phyloP scores from a whole-genome alignment of 2,888 invertebrate species.

The Biston stratarius region DNA sequence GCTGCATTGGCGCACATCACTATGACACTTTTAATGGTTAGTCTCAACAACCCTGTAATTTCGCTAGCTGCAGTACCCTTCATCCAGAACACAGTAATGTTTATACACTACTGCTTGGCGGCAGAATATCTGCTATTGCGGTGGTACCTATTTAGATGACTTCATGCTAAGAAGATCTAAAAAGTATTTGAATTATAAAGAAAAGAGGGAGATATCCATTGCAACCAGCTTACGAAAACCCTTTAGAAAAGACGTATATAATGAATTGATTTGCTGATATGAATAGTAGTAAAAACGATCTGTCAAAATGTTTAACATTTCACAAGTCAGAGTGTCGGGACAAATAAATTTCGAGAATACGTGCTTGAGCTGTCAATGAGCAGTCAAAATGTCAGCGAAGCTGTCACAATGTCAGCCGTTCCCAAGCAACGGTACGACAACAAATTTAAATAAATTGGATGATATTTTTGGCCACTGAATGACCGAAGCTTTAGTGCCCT shows the following conservation, averaged over 20 bases:
- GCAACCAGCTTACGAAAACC: too few relatives aligned
- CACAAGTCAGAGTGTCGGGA: constrained; percentile 49
- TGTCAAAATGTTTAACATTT: constrained; percentile 46
- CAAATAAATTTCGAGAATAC: constrained; percentile 55
- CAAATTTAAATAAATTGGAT: constrained; percentile 53
- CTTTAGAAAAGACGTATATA: not conserved
- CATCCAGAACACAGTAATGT: too few relatives aligned
- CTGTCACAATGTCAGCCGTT: constrained; percentile 51
- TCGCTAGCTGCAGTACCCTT: too few relatives aligned
- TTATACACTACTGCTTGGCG: too few relatives aligned
- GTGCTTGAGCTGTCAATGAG: constrained; percentile 50
- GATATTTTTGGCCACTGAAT: constrained; percentile 49
- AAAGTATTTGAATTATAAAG: too few relatives aligned
- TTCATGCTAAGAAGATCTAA: too few relatives aligned
- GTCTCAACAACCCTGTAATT: too few relatives aligned
- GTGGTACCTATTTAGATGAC: too few relatives aligned
- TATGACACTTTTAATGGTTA: too few relatives aligned
- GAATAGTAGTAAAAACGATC: not conserved
- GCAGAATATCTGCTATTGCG: too few relatives aligned
- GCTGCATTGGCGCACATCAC: too few relatives aligned
- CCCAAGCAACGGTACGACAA: constrained; percentile 53
- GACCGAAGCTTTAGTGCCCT: constrained; percentile 14
- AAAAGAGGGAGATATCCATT: too few relatives aligned
- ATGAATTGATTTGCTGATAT: constrained; percentile 2
- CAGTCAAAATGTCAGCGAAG: constrained; percentile 41